A percentile compares a stretch with the other conserved stretches of the same genome.
These are phyloP conservation scores for Phymatocera aterrima DNA, from an alignment of 2,888 invertebrate genomes.

Conservation along the genomic window DNA sequence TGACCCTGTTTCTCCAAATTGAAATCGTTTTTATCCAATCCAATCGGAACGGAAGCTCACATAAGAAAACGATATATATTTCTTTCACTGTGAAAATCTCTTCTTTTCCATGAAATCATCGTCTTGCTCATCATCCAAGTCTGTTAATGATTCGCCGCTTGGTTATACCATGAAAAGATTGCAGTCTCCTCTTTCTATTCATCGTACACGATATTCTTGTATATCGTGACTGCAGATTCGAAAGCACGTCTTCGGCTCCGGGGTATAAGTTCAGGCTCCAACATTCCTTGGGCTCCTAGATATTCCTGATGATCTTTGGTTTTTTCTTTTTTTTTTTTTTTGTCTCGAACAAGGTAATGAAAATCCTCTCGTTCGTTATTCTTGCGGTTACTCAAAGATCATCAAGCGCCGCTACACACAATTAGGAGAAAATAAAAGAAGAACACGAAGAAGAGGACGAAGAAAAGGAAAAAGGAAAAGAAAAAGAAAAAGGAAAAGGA, in stretches of 20 bases:
- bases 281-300: slow-evolving; percentile 7
- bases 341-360: slow-evolving; percentile 14
- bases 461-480: neutral
- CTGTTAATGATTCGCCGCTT: too few relatives aligned
- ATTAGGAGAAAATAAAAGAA: slow-evolving; percentile 10
- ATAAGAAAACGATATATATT: slow-evolving; percentile 17
- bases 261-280: slow-evolving; percentile 17
- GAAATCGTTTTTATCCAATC: slow-evolving; percentile 21
- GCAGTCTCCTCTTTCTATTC: neutral
- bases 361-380: slow-evolving; percentile 30
- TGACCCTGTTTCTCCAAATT: slow-evolving; percentile 24
- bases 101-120: too few relatives aligned
- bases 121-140: too few relatives aligned
- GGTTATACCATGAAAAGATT: too few relatives aligned
- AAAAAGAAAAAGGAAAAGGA: neutral
- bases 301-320: slow-evolving; percentile 22
- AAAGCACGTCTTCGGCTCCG: slow-evolving; percentile 25
- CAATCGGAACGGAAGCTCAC: neutral
- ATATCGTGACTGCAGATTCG: neutral
- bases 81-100: neutral
- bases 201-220: neutral
- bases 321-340: too few relatives aligned
- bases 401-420: neutral
- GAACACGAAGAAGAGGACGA: neutral
- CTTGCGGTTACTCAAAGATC: slow-evolving; percentile 18